Conservation (phyloP, 2,113 vertebrate species). For the Australoheros scitulus region DNA sequence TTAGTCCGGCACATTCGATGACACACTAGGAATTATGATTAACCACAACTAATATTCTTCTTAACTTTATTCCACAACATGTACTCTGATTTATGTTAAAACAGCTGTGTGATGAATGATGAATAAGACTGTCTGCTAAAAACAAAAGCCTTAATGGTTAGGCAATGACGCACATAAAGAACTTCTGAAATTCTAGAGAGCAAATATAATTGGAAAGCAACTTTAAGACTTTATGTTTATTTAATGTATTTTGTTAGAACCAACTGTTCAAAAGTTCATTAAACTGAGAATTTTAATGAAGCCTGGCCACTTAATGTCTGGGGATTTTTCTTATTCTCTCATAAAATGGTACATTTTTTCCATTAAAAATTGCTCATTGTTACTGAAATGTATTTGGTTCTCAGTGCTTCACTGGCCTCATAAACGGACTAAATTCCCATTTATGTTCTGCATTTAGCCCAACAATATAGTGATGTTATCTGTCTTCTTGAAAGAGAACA, state of each 20-base stretch:
- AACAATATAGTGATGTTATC: not conserved
- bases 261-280: conserved; percentile 5
- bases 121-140: not conserved
- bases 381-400: not conserved
- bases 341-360: not conserved
- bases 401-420: not conserved
- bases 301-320: not conserved
- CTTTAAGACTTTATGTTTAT: not conserved
- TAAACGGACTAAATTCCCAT: not conserved
- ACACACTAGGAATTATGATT: not conserved
- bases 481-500: not conserved
- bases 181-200: conserved; percentile 13
- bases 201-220: conserved; percentile 19
- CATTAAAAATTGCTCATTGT: conserved; percentile 4
- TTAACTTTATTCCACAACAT: not conserved
- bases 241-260: not conserved
- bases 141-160: not conserved
- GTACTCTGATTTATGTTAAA: not conserved
- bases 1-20: not conserved
- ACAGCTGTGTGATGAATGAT: conserved; percentile 1
- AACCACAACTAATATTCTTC: not conserved
- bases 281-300: not conserved
- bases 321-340: not conserved
- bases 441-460: not conserved
- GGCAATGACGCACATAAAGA: not conserved